Evolutionary conservation across 2,113 vertebrate species (phyloP).

Genomic region (Paramisgurnus dabryanus): DNA sequence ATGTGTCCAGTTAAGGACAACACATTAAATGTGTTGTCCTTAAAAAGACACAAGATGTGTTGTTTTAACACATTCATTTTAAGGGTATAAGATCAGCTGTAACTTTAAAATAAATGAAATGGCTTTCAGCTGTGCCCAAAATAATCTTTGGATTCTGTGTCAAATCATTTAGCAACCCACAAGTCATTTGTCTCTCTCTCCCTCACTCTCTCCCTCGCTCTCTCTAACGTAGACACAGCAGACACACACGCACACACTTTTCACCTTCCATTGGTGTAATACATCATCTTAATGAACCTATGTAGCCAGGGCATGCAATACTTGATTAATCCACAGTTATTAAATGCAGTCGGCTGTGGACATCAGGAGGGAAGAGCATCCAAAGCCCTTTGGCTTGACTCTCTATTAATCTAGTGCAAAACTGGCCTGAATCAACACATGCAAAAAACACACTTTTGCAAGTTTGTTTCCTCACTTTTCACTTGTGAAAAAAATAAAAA

Average conservation of each 20-base stretch:
- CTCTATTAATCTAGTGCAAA: background rate
- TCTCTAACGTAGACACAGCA: background rate
- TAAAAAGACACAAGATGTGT: too few relatives aligned
- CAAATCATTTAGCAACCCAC: slow-evolving; percentile 18
- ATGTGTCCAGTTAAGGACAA: too few relatives aligned
- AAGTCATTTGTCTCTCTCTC: background rate
- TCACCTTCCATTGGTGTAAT: slow-evolving; percentile 51
- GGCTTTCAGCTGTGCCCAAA: slow-evolving; percentile 5
- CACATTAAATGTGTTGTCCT: too few relatives aligned
- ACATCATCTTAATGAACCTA: slow-evolving; percentile 68
- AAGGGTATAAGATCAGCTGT: too few relatives aligned
- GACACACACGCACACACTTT: slow-evolving; percentile 23
- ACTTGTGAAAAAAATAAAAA: too few relatives aligned
- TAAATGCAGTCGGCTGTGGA: slow-evolving; percentile 48
- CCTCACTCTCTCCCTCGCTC: too few relatives aligned
- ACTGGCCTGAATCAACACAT: background rate
- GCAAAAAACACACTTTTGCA: background rate
- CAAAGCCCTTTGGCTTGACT: slow-evolving; percentile 55
- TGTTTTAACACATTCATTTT: too few relatives aligned
- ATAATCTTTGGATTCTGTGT: slow-evolving; percentile 17
- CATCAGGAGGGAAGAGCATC: slow-evolving; percentile 1
- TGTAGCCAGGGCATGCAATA: slow-evolving; percentile 42
- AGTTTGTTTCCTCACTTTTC: background rate
- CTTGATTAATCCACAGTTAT: slow-evolving; percentile 67
- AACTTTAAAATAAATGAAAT: slow-evolving; percentile 9